Percentiles rank a stretch among this genome's conserved stretches.
These are phyloP conservation scores for Pyrochroa serraticornis DNA, from an alignment of 2,888 invertebrate species.

Conservation along the genomic window DNA sequence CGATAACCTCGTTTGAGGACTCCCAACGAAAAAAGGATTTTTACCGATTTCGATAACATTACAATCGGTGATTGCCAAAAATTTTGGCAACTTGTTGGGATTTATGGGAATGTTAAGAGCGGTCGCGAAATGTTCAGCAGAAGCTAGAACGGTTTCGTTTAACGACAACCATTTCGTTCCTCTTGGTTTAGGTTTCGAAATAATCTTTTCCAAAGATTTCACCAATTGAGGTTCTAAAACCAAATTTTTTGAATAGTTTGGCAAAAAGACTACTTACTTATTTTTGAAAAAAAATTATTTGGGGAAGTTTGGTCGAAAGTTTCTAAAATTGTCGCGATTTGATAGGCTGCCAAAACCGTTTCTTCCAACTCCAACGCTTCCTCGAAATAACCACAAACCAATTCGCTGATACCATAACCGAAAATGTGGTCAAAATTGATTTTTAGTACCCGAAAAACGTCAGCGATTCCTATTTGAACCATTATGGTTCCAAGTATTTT, in stretches of 20 bases:
- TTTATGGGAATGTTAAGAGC: constrained; percentile 48
- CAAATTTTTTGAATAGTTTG: not conserved
- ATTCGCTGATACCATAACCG: constrained; percentile 87
- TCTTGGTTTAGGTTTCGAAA: constrained; percentile 53
- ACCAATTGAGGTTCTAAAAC: constrained; percentile 22
- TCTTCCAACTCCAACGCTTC: constrained; percentile 83
- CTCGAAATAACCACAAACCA: constrained; percentile 91
- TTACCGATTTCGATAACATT: constrained; percentile 8
- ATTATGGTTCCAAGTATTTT: constrained; percentile 53
- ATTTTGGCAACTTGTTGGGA: constrained; percentile 2
- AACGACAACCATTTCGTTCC: not conserved
- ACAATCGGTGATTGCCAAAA: constrained; percentile 43
- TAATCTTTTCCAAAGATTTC: constrained; percentile 20
- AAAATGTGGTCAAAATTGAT: constrained; percentile 39
- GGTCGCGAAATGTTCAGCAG: constrained; percentile 88
- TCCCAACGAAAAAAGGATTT: not conserved
- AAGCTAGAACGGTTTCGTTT: constrained; percentile 60
- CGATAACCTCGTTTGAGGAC: not conserved
- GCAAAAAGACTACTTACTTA: not conserved
- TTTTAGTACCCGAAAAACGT: constrained; percentile 61
- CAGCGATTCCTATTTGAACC: constrained; percentile 61
- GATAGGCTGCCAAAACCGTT: constrained; percentile 62
- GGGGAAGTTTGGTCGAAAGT: not conserved
- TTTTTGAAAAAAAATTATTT: not conserved
- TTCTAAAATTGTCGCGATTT: not conserved